phyloP scores from a whole-genome alignment of 2,113 vertebrate genomes.

The Gopherus flavomarginatus region DNA sequence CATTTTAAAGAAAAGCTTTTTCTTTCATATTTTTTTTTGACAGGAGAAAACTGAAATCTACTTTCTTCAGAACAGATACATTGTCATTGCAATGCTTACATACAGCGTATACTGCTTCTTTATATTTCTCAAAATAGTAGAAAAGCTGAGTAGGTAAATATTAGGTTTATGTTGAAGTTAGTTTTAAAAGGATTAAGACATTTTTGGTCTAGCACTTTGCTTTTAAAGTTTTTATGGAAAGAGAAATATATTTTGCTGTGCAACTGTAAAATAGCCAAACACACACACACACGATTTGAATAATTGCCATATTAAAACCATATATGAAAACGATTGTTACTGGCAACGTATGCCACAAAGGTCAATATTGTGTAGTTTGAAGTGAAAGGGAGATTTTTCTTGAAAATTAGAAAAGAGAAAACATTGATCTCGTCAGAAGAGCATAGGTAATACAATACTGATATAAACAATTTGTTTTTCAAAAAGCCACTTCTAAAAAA shows the following conservation, averaged over 20 bases:
- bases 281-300: neutral
- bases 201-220: neutral
- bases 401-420: neutral
- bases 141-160: neutral
- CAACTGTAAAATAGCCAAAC: neutral
- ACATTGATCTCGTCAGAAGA: neutral
- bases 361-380: neutral
- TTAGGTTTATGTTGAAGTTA: neutral
- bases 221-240: neutral
- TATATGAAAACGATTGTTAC: neutral
- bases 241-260: neutral
- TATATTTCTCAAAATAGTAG: neutral
- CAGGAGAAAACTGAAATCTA: neutral
- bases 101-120: neutral
- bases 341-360: neutral
- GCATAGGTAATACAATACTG: neutral
- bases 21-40: neutral
- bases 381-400: slow-evolving; percentile 11
- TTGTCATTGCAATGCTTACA: neutral
- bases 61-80: neutral
- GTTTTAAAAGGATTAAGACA: neutral
- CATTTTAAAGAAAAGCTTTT: neutral
- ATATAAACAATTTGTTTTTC: slow-evolving; percentile 4
- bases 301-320: neutral
- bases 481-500: slow-evolving; percentile 32